Conservation (phyloP, 2,797 vertebrate genomes). For the Pelodytes ibericus region DNA sequence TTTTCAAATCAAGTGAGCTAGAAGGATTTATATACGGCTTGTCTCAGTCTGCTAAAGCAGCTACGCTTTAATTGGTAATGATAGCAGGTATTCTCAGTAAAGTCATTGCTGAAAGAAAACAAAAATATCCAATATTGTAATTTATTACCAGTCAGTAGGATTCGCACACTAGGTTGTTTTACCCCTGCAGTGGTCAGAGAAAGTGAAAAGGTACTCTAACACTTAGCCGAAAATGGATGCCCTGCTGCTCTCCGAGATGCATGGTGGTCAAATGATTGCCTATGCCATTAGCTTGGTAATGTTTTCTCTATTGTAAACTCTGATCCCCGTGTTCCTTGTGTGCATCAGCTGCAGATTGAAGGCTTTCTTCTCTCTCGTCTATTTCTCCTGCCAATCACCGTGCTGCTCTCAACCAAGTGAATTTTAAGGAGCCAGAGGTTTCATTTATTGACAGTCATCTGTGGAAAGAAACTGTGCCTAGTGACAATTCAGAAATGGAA, state of each 20-base stretch:
- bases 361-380: constrained; percentile 74
- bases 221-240: constrained; percentile 73
- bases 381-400: constrained; percentile 73
- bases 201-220: constrained; percentile 75
- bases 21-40: constrained; percentile 68
- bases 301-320: constrained; percentile 72
- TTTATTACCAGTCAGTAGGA: constrained; percentile 77
- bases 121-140: constrained; percentile 78
- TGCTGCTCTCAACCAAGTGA: constrained; percentile 62
- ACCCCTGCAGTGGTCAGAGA: constrained; percentile 74
- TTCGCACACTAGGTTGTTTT: constrained; percentile 69
- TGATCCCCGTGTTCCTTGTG: constrained; percentile 68
- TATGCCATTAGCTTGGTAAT: constrained; percentile 76
- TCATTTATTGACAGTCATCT: constrained; percentile 63
- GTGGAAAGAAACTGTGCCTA: constrained; percentile 57
- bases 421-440: constrained; percentile 66
- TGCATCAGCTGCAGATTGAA: constrained; percentile 75
- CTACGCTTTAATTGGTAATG: constrained; percentile 76
- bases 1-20: constrained; percentile 69
- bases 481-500: constrained; percentile 66
- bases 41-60: constrained; percentile 66
- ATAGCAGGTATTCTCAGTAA: constrained; percentile 69
- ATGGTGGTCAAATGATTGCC: constrained; percentile 73
- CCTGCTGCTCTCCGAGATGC: constrained; percentile 73
- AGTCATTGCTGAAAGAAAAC: constrained; percentile 74